Evolutionary conservation across 2,113 vertebrate species (phyloP), one percentile per base, ranked within the genome.

Genomic region (Pseudopipra pipra): DNA sequence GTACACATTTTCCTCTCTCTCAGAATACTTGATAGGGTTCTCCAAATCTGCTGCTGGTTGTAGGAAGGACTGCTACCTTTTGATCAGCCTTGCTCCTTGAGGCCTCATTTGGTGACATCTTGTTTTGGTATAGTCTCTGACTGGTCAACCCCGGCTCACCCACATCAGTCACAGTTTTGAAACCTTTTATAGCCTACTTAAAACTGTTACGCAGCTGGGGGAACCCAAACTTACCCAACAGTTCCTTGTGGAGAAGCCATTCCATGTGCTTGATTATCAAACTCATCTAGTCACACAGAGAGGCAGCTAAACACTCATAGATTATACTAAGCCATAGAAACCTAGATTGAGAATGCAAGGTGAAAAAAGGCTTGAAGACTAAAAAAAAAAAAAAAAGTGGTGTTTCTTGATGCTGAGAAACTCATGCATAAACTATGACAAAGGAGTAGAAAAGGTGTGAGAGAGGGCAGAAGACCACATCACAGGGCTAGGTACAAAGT

Each of bases 91-190:
- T 51, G 21, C 7, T 89, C 14, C 55, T 28, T 51, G 13, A 35
- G 10, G 9, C 11, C 5, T 75, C 44, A 7, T 83, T 54, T 56
- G 21, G 30, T 67, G 27, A 4, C 12, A 61, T 5, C 2, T 55
- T 30, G 1, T 52, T 95, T 83, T 44, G 12, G 3, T 63, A 47
- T 8, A 59, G 9, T 17, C 33, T 90, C 21, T 47, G 23, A 43
- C 8, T 5, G 4, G 6, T 41, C 55, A 75, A 16, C 1, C 24
- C 4, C 19, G 56, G n/a, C 10, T 1, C 11, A 51, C 5, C 2
- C 16, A 24, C 28, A 71, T 31, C 15, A 67, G 20, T 21, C 25
- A 72, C 13, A 25, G 41, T 39, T 54, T 87, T 78, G 17, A 89
- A 81, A 67, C 1, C 3, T 3, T 71, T 55, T 59, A 20, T 14